Percentiles rank a stretch among this genome's conserved stretches.
Conservation (phyloP, 2,797 vertebrate genomes). For the Novumbra hubbsi region DNA sequence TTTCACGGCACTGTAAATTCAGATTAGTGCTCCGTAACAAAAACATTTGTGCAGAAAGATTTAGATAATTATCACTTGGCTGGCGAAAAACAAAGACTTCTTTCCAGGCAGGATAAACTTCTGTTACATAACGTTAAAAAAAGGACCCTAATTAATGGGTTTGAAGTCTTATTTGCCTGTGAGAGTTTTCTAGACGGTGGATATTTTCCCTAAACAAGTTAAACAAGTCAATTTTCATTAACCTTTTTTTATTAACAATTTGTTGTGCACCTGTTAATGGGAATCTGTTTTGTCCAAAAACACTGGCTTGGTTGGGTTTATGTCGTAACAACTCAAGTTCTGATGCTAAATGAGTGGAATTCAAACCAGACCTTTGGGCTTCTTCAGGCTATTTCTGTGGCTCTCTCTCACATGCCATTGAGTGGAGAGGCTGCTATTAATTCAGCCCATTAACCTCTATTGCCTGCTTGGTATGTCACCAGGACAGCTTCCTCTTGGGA, state of each 20-base stretch:
- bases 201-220: constrained; percentile 26
- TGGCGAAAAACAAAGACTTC: constrained; percentile 41
- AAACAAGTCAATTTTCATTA: constrained; percentile 28
- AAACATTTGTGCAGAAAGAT: constrained; percentile 11
- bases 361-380: constrained; percentile 22
- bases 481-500: constrained; percentile 14
- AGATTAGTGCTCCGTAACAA: neutral
- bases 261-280: constrained; percentile 43
- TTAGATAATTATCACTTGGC: constrained; percentile 47
- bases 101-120: constrained; percentile 23
- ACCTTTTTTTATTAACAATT: too few species aligned
- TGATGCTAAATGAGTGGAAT: constrained; percentile 12
- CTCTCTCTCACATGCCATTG: neutral
- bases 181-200: constrained; percentile 35
- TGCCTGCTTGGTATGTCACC: constrained; percentile 14
- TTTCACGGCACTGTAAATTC: neutral
- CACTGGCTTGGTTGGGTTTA: constrained; percentile 32
- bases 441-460: constrained; percentile 18
- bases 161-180: constrained; percentile 32
- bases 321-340: constrained; percentile 20
- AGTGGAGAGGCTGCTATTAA: constrained; percentile 29
- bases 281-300: constrained; percentile 32
- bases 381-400: neutral
- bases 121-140: constrained; percentile 40
- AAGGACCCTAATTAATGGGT: constrained; percentile 30